Evolutionary conservation across 2,113 vertebrate species (phyloP), one percentile per base, ranked within the genome.

Genomic region (Brachyhypopomus gauderio): DNA sequence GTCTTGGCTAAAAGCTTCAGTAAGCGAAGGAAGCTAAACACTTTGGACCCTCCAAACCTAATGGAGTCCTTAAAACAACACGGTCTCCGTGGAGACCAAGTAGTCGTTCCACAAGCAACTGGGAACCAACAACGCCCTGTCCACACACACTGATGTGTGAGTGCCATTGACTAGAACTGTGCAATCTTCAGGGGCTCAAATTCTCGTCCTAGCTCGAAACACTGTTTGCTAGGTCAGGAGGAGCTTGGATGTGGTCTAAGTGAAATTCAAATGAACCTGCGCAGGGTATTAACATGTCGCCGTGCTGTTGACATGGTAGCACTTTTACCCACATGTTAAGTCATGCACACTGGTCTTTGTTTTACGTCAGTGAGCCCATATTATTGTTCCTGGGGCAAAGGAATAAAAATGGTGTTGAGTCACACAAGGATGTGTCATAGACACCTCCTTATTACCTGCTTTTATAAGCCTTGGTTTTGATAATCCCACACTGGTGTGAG

Each of bases 21-120:
- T 58, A 77, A 71, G 75, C 52, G 14, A 63, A 74, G 60, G 52
- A 45, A 60, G 73, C 45, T 14, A 27, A 20, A 74, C 63, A 72
- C 38, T 59, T 63, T 12, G 74, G 78, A 60, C 69, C 34, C 75
- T 58, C 48, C 52, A 85, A 87, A 87, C 72, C 76, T 87, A 83
- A 85, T 79, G 78, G 83, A 71, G 48, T 16, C 70, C 89, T 83
- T 80, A 85, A 84, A 88, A 88, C 82, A 73, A 85, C 74, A 84
- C 1, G 71, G 72, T 74, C 1, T 85, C 82, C 63, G 83, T 67
- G 64, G 72, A 67, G 63, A 83, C 75, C 70, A 78, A 84, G 67
- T 87, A 59, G 80, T 77, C 80, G 79, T 52, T 67, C 77, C 0
- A 72, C 86, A 59, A 83, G 67, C 87, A 83, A 88, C 84, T 41